Conservation (phyloP, 2,888 invertebrate species). For the Diadromus collaris region DNA sequence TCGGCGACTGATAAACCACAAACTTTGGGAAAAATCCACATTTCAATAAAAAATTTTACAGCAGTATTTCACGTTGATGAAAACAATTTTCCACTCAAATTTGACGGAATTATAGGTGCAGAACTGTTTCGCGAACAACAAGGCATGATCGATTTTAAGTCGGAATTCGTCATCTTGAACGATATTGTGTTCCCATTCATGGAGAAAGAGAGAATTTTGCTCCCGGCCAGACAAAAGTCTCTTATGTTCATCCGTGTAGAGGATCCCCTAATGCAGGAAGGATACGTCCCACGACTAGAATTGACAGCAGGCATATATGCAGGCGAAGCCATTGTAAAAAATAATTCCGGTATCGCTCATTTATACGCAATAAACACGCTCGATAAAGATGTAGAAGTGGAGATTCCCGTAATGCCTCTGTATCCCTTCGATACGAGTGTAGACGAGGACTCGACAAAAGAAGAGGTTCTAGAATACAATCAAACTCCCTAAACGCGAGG, state of each 20-base stretch:
- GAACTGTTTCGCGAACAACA: neutral
- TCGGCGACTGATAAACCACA: constrained; percentile 16
- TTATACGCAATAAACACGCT: constrained; percentile 22
- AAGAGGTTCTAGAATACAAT: neutral
- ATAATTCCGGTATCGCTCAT: constrained; percentile 14
- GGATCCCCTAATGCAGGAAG: neutral
- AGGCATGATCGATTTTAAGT: constrained; percentile 11
- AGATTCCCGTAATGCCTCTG: constrained; percentile 17
- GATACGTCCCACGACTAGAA: constrained; percentile 15
- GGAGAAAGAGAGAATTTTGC: constrained; percentile 24
- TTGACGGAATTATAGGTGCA: constrained; percentile 4
- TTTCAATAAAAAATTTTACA: neutral
- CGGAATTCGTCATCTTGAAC: constrained; percentile 8
- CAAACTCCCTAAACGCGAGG: neutral
- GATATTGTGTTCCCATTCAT: constrained; percentile 11
- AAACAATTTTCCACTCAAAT: neutral
- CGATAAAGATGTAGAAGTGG: constrained; percentile 8
- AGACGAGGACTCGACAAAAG: constrained; percentile 14
- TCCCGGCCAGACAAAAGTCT: constrained; percentile 26
- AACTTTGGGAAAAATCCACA: neutral
- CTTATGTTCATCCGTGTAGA: constrained; percentile 22
- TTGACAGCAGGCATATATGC: constrained; percentile 2
- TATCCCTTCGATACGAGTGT: constrained; percentile 17
- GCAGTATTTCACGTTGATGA: constrained; percentile 1
- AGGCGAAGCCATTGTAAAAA: constrained; percentile 24